These are phyloP conservation scores for Drosophila subquinaria DNA, from an alignment of 2,888 invertebrate species.

Conservation along the genomic window DNA sequence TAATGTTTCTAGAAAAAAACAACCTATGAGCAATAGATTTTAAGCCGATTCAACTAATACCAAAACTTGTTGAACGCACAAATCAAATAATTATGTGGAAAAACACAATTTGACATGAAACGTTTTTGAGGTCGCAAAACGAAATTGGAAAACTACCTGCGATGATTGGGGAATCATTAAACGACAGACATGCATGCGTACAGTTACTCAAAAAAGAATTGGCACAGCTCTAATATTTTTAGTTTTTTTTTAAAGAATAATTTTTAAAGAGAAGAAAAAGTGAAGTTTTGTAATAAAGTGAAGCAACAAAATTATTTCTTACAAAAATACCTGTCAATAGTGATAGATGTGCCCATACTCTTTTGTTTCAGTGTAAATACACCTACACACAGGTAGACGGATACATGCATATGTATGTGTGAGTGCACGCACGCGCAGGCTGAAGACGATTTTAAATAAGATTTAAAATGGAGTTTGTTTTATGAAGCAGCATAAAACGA, in stretches of 20 bases:
- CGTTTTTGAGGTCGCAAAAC: slow-evolving; percentile 4
- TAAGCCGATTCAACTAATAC: neutral
- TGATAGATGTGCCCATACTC: neutral
- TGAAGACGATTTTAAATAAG: neutral
- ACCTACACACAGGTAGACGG: slow-evolving; percentile 3
- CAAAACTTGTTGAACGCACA: slow-evolving; percentile 16
- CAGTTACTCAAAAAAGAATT: neutral
- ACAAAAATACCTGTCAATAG: neutral
- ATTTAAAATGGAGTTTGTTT: slow-evolving; percentile 13
- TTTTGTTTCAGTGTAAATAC: neutral
- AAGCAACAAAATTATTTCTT: neutral
- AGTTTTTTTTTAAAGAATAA: neutral
- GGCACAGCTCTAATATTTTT: neutral
- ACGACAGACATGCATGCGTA: neutral
- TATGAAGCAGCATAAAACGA: neutral
- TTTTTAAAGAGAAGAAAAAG: no score
- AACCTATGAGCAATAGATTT: slow-evolving; percentile 52
- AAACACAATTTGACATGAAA: neutral
- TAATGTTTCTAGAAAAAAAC: slow-evolving; percentile 47
- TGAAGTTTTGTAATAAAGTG: neutral
- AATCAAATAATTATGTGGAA: neutral
- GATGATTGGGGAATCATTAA: slow-evolving; percentile 10
- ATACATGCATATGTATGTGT: neutral
- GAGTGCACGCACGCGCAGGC: slow-evolving; percentile 2
- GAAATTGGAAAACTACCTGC: slow-evolving; percentile 24